Evolutionary conservation across 1,140 invertebrate species (phyloP).

Genomic region (Physella acuta): DNA sequence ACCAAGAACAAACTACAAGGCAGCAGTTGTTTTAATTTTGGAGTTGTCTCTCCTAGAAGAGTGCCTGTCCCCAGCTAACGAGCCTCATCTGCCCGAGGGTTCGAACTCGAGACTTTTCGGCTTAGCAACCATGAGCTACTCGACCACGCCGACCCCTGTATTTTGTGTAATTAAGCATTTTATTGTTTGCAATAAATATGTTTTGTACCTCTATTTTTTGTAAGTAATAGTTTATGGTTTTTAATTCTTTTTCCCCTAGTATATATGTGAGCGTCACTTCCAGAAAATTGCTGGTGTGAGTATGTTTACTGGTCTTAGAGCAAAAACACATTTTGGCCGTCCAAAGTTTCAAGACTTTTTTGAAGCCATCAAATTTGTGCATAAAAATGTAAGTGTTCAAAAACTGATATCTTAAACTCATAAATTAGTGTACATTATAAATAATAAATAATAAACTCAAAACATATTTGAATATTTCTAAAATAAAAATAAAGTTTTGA

Average conservation of each 20-base stretch:
- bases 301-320: constrained; percentile 96
- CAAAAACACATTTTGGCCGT: constrained; percentile 92
- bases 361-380: constrained; percentile 94
- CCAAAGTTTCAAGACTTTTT: constrained; percentile 97
- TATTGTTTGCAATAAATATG: too few species aligned
- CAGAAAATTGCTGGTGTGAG: constrained; percentile 91
- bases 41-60: too few species aligned
- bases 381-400: constrained; percentile 76
- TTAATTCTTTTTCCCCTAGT: constrained; percentile 69
- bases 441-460: background rate
- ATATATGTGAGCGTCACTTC: constrained; percentile 99
- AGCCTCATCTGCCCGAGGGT: too few species aligned
- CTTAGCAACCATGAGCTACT: too few species aligned
- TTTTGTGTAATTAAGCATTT: too few species aligned
- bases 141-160: too few species aligned
- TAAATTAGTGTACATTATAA: background rate
- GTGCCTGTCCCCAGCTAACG: too few species aligned
- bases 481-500: background rate
- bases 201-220: too few species aligned
- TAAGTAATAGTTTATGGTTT: too few species aligned
- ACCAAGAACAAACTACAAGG: too few species aligned
- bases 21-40: too few species aligned
- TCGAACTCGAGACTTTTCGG: too few species aligned
- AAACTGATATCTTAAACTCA: constrained; percentile 59
- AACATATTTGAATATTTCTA: background rate